Base-by-base conservation (phyloP, 2,797 vertebrate genomes). In the Dendrocincla tyrannina region DNA sequence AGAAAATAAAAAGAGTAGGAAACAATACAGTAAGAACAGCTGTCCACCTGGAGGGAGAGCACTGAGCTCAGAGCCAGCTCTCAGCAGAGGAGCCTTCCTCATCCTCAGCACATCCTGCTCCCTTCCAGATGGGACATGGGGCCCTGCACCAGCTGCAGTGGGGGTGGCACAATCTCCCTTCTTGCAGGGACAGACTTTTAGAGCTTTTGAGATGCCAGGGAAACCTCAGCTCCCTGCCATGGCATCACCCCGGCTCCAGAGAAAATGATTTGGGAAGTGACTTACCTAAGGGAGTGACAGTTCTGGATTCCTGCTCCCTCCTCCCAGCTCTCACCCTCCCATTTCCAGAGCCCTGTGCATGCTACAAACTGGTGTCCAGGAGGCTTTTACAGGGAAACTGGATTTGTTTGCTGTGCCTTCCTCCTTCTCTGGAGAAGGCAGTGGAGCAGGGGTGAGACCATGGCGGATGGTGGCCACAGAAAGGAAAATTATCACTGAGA, bases 1-100 rank as follows among this genome's bases (percentile, higher is more conserved):
- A 94, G 78, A 95, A 96, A 97, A 93, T 95, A 96, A 98, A 97
- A 96, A 97, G 97, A 98, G 94, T 60, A 96, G 91, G 96, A 96
- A 95, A 90, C 93, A 92, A 94, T 79, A 89, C 64, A 47, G 70
- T 82, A 81, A 89, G 89, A 95, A 93, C 76, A 82, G 91, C 94
- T 84, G 85, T 72, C 59, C 19, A 55, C 76, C 35, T 56, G 86
- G 50, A 91, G 58, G 91, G 80, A 96, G 70, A 79, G 85, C 16
- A 66, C 70, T 18, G 72, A 95, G 93, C 66, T 66, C 33, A 32
- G 74, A 13, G 55, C 52, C 35, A 56, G 83, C 58, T 70, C 79
- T 62, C 53, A 20, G 72, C 68, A 64, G 66, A 72, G 60, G 44
- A 81, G 50, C 80, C 68, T 69, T 83, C 72, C 83, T 90, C 58